A percentile compares a stretch with the other conserved stretches of the same genome.
These are phyloP conservation scores for Sebastes vulpes DNA, from an alignment of 2,797 vertebrate genomes.

Conservation along the genomic window DNA sequence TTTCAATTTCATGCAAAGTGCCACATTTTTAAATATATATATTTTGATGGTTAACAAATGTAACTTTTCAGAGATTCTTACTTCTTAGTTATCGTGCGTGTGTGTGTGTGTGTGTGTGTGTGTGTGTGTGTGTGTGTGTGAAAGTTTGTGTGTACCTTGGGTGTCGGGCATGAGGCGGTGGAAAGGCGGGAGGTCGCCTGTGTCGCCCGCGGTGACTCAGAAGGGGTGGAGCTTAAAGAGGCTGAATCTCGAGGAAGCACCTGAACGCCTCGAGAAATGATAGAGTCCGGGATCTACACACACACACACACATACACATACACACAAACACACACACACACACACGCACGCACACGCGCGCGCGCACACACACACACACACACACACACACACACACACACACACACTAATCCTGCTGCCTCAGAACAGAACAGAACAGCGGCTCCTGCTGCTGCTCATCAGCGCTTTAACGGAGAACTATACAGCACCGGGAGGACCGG, in stretches of 20 bases:
- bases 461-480: conserved; percentile 18
- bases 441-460: conserved; percentile 23
- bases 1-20: conserved; percentile 10
- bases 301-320: conserved; percentile 38
- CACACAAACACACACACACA: conserved; percentile 39
- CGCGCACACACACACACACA: not conserved
- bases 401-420: conserved; percentile 82
- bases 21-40: not conserved
- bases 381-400: conserved; percentile 6
- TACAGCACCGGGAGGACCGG: too few species aligned
- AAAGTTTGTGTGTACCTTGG: conserved; percentile 89
- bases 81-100: not conserved
- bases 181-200: conserved; percentile 93
- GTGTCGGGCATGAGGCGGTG: conserved; percentile 96
- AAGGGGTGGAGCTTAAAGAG: conserved; percentile 97
- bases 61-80: not conserved
- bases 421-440: conserved; percentile 54
- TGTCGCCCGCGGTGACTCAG: conserved; percentile 95
- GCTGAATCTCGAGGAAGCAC: conserved; percentile 97
- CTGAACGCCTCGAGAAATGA: conserved; percentile 98
- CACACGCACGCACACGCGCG: not conserved
- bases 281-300: conserved; percentile 95
- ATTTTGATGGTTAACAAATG: not conserved
- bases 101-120: not conserved
- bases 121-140: conserved; percentile 1